Conservation (phyloP, 2,888 invertebrate species). For the Hemaris fuciformis region DNA sequence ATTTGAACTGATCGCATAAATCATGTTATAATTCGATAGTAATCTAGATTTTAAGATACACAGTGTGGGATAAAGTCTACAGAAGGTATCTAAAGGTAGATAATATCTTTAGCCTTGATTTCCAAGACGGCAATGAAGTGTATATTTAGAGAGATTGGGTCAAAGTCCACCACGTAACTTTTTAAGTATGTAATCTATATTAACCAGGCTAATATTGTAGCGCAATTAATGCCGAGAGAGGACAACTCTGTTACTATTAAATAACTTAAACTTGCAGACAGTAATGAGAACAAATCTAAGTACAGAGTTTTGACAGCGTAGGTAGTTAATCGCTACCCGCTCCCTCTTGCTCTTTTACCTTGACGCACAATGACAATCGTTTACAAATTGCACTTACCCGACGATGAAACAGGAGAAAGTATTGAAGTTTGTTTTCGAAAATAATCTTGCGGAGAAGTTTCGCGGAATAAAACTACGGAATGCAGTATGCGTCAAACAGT, state of each 20-base stretch:
- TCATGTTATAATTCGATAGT: neutral
- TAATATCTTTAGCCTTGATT: neutral
- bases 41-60: neutral
- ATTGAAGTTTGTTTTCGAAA: neutral
- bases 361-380: neutral
- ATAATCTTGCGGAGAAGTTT: neutral
- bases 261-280: too few species aligned
- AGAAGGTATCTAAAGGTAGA: neutral
- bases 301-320: too few species aligned
- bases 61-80: neutral
- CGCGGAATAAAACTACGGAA: neutral
- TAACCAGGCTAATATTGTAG: too few species aligned
- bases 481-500: neutral
- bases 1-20: neutral
- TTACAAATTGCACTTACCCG: neutral
- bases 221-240: too few species aligned
- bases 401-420: neutral
- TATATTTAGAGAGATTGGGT: neutral
- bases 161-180: too few species aligned
- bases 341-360: neutral
- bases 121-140: neutral
- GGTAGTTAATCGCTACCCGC: neutral
- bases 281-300: too few species aligned
- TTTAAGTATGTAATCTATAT: too few species aligned
- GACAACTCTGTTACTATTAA: too few species aligned